Base-by-base conservation (phyloP, 2,113 vertebrate species). In the Orthonyx spaldingii region DNA sequence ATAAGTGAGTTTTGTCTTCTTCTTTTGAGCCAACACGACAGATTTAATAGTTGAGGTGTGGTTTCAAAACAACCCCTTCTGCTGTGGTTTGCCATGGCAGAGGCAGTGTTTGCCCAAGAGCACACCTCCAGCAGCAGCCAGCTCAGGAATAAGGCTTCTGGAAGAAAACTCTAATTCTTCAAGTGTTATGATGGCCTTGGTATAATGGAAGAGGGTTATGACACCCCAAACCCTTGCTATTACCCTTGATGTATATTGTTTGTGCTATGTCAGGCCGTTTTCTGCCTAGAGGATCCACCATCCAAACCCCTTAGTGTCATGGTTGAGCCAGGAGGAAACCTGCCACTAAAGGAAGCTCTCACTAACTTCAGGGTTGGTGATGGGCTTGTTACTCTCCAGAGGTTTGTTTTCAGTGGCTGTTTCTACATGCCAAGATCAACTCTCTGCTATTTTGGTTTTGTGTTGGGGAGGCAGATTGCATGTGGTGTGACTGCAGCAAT, bases 301-400 rank as follows among this genome's bases (percentile, higher is more conserved):
- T 35, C 46, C 1, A 1, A n/a, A 32, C 4, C 30, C 44, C 15
- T 46, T 5, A 14, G 26, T 16, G 39, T 0, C 0, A 0, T 10
- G 63, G 28, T 53, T 71, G 71, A 59, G 37, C 42, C 4, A 6
- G 71, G 11, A 35, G 32, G 39, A 63, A 53, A 20, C 52, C 68
- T 37, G 42, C 32, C 19, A 16, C 17, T 65, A 30, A 56, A 10
- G 22, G 42, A 32, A 50, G 32, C 52, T 66, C 70, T 66, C 41
- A 50, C 39, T 30, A 47, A 30, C 24, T 55, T n/a, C 22, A 85
- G 37, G 19, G 52, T 7, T 63, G 27, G 15, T 71, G n/a, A 22
- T 19, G 19, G 46, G 27, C 52, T 61, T 30, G 33, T 33, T 95
- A 30, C 17, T 66, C 57, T 70, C 44, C 49, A 76, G 63, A 39